phyloP scores from a whole-genome alignment of 2,113 vertebrate genomes.

The Clarias macrocephalus region DNA sequence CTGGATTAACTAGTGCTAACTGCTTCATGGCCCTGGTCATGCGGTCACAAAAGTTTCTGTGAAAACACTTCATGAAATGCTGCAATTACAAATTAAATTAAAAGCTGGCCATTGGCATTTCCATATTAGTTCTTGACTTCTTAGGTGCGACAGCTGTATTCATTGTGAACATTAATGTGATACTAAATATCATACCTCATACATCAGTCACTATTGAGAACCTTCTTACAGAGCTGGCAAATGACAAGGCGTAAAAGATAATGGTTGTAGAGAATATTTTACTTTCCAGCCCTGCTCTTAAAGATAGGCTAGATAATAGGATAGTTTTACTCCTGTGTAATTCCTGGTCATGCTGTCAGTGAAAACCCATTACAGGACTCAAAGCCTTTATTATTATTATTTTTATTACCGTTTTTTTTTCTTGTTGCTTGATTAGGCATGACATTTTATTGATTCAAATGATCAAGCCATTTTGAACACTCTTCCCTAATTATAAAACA shows the following conservation, averaged over 20 bases:
- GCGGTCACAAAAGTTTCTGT: neutral
- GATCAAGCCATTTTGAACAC: neutral
- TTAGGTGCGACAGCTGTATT: neutral
- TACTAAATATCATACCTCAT: neutral
- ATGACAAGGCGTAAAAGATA: neutral
- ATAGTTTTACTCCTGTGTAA: neutral
- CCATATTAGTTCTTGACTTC: neutral
- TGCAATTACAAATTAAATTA: neutral
- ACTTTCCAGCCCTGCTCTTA: neutral
- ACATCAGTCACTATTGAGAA: neutral
- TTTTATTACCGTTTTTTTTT: neutral
- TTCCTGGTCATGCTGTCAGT: neutral
- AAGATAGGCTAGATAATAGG: neutral
- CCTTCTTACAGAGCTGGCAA: neutral
- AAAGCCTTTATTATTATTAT: neutral
- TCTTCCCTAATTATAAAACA: neutral
- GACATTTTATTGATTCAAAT: neutral
- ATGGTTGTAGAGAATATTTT: neutral
- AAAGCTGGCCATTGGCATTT: slow-evolving; percentile 14
- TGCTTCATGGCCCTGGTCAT: neutral
- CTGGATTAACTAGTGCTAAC: neutral
- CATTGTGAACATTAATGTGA: neutral
- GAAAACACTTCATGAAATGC: neutral
- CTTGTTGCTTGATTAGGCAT: neutral
- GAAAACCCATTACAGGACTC: neutral